Conservation (phyloP, 1,140 invertebrate genomes). For the Ips nitidus region DNA sequence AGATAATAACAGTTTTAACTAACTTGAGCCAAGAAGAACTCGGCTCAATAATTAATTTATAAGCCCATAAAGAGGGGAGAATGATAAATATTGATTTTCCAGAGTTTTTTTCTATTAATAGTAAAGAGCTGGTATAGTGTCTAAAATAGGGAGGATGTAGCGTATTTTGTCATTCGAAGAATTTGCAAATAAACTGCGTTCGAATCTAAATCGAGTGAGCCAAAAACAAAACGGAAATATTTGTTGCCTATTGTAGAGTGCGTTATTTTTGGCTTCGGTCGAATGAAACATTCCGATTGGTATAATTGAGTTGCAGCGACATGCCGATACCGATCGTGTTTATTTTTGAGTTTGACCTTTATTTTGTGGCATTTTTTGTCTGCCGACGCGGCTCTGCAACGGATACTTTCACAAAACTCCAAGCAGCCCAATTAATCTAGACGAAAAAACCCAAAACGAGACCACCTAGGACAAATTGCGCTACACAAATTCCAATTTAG, state of each 20-base stretch:
- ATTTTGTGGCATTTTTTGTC: slow-evolving; percentile 19
- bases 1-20: slow-evolving; percentile 30
- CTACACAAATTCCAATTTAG: no score
- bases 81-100: slow-evolving; percentile 2
- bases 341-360: slow-evolving; percentile 29
- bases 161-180: no score
- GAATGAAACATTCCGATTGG: slow-evolving; percentile 22
- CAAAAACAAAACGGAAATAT: background rate
- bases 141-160: no score
- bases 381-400: background rate
- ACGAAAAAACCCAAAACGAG: no score
- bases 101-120: no score
- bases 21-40: slow-evolving; percentile 23
- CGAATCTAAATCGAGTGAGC: background rate
- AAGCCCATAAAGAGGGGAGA: background rate
- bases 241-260: slow-evolving; percentile 20
- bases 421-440: no score
- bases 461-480: no score
- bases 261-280: slow-evolving; percentile 28
- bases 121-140: no score
- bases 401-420: no score
- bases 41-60: slow-evolving; percentile 23
- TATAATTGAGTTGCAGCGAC: slow-evolving; percentile 27
- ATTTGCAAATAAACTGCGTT: no score
- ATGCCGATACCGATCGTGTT: slow-evolving; percentile 21